These are phyloP conservation scores for Toxotes chatareus DNA, from an alignment of 2,113 vertebrate genomes.

Conservation along the genomic window DNA sequence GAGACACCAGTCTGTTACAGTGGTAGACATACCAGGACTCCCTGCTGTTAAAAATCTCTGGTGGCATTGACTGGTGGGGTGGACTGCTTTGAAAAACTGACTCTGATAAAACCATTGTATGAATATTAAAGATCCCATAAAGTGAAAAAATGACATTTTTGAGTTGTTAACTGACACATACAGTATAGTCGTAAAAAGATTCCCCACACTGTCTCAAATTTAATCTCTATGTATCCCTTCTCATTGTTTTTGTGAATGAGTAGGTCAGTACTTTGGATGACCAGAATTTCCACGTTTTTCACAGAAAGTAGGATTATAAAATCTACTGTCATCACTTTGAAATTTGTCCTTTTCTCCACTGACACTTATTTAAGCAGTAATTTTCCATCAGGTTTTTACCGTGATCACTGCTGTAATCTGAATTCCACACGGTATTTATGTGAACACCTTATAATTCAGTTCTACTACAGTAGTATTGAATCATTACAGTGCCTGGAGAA, in stretches of 20 bases:
- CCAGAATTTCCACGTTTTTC: constrained; percentile 5
- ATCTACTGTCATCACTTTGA: constrained; percentile 27
- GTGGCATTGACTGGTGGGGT: constrained; percentile 21
- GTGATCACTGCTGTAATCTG: constrained; percentile 11
- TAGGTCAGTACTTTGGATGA: constrained; percentile 19
- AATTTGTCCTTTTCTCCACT: constrained; percentile 34
- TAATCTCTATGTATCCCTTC: constrained; percentile 4
- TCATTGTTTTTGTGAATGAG: background rate
- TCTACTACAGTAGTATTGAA: background rate
- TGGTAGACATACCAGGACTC: constrained; percentile 37
- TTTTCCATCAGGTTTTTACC: background rate
- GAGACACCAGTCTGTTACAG: constrained; percentile 51
- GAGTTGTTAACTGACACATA: constrained; percentile 30
- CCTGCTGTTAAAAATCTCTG: constrained; percentile 51
- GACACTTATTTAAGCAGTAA: constrained; percentile 26
- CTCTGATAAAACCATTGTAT: constrained; percentile 51
- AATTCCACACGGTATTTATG: background rate
- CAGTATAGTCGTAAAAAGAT: constrained; percentile 2
- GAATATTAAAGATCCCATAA: constrained; percentile 49
- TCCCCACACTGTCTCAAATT: constrained; percentile 3
- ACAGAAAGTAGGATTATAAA: constrained; percentile 26
- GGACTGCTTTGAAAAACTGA: constrained; percentile 55
- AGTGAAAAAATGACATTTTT: constrained; percentile 28
- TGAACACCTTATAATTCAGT: constrained; percentile 7
- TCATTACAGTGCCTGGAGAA: background rate